These are phyloP conservation scores for Gymnorhina tibicen DNA, from an alignment of 2,113 vertebrate species.

Conservation along the genomic window DNA sequence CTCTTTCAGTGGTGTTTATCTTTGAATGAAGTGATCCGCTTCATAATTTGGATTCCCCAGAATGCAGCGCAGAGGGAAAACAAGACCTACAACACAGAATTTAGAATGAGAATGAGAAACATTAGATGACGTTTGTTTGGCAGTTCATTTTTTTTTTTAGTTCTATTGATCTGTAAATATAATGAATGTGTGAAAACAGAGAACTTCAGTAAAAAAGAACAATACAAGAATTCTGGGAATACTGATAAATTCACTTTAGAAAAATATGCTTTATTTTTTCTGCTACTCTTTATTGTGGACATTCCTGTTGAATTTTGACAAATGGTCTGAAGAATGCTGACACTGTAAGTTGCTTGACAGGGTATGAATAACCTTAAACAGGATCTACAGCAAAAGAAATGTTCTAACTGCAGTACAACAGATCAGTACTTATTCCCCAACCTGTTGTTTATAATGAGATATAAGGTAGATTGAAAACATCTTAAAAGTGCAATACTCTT, in stretches of 20 bases:
- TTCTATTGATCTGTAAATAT: neutral
- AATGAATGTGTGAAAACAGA: neutral
- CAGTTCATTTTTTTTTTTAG: neutral
- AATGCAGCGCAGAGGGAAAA: constrained; percentile 80
- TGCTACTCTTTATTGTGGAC: neutral
- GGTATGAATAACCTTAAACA: neutral
- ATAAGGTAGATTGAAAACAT: neutral
- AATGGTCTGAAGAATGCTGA: neutral
- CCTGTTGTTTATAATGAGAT: neutral
- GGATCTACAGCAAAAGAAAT: neutral
- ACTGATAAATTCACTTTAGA: neutral
- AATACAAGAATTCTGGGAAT: neutral
- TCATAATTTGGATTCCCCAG: constrained; percentile 80
- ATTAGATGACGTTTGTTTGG: neutral
- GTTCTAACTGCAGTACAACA: neutral
- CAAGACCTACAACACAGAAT: constrained; percentile 75
- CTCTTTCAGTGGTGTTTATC: constrained; percentile 68
- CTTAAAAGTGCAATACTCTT: neutral
- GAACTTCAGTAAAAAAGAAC: neutral
- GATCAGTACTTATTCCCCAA: neutral
- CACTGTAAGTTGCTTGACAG: neutral
- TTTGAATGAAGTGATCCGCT: constrained; percentile 52
- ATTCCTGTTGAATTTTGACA: neutral
- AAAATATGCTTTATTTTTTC: neutral
- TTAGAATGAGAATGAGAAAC: neutral